phyloP scores from a whole-genome alignment of 2,888 invertebrate species.

The Silvanus unidentatus region DNA sequence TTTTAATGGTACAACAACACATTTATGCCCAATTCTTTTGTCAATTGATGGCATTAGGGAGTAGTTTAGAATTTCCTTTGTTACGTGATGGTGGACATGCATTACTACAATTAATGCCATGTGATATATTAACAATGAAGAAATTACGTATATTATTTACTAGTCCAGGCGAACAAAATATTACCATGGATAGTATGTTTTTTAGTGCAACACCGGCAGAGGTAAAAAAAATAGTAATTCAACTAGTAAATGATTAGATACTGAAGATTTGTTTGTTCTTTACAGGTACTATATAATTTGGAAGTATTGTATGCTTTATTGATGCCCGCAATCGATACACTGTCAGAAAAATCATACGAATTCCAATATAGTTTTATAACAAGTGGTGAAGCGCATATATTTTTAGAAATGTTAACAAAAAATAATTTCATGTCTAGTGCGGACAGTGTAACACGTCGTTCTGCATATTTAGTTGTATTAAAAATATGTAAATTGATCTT shows the following conservation, averaged over 20 bases:
- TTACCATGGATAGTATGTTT: slow-evolving; percentile 59
- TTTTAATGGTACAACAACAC: slow-evolving; percentile 77
- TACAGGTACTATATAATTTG: slow-evolving; percentile 65
- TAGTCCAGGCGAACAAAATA: slow-evolving; percentile 38
- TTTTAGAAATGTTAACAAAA: slow-evolving; percentile 76
- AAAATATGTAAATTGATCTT: slow-evolving; percentile 84
- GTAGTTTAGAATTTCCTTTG: slow-evolving; percentile 70
- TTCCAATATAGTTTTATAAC: slow-evolving; percentile 65
- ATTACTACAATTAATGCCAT: slow-evolving; percentile 74
- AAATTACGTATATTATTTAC: slow-evolving; percentile 55
- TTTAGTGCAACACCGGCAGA: slow-evolving; percentile 67
- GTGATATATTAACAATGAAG: slow-evolving; percentile 52
- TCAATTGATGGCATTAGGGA: slow-evolving; percentile 83
- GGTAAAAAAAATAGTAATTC: slow-evolving; percentile 45
- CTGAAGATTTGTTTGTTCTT: slow-evolving; percentile 15
- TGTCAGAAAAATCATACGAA: slow-evolving; percentile 66
- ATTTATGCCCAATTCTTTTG: slow-evolving; percentile 75
- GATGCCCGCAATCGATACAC: slow-evolving; percentile 80
- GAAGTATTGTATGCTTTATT: slow-evolving; percentile 73
- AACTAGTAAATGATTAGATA: background rate
- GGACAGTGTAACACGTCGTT: slow-evolving; percentile 60
- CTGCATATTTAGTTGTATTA: slow-evolving; percentile 82
- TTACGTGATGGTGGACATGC: slow-evolving; percentile 79
- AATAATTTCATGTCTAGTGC: slow-evolving; percentile 77
- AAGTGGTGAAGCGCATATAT: slow-evolving; percentile 60